These are phyloP conservation scores for Patella pellucida DNA, from an alignment of 2,888 invertebrate genomes.

Conservation along the genomic window DNA sequence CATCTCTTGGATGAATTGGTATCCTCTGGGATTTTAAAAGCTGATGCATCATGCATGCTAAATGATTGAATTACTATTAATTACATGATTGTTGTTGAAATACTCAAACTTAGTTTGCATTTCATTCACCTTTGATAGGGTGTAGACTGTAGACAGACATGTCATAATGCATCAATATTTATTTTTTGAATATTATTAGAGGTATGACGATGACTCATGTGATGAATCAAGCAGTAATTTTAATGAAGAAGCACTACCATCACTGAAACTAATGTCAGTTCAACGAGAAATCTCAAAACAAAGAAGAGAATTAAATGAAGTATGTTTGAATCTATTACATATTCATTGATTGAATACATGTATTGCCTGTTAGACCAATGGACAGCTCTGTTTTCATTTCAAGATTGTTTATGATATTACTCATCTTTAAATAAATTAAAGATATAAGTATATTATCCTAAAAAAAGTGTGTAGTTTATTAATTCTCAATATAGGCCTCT, in stretches of 20 bases:
- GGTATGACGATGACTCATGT: conserved; percentile 34
- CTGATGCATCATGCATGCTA: no score
- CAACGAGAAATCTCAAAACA: conserved; percentile 46
- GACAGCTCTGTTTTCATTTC: no score
- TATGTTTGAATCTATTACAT: conserved; percentile 20
- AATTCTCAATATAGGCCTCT: neutral
- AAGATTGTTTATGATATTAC: no score
- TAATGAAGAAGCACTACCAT: conserved; percentile 36
- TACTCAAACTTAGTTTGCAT: neutral
- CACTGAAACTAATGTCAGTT: conserved; percentile 48
- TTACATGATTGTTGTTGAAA: neutral
- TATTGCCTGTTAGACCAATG: neutral
- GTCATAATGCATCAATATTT: no score
- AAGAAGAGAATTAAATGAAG: conserved; percentile 49
- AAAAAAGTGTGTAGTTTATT: no score
- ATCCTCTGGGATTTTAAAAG: no score
- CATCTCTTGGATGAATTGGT: no score
- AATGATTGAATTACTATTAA: neutral
- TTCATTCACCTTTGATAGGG: neutral
- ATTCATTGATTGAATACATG: neutral
- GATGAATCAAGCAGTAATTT: conserved; percentile 9
- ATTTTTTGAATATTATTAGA: conserved; percentile 24
- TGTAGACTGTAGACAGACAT: neutral
- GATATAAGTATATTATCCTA: no score
- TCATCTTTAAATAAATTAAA: no score